phyloP scores from a whole-genome alignment of 1,140 invertebrate species.

The Condylostylus longicornis region DNA sequence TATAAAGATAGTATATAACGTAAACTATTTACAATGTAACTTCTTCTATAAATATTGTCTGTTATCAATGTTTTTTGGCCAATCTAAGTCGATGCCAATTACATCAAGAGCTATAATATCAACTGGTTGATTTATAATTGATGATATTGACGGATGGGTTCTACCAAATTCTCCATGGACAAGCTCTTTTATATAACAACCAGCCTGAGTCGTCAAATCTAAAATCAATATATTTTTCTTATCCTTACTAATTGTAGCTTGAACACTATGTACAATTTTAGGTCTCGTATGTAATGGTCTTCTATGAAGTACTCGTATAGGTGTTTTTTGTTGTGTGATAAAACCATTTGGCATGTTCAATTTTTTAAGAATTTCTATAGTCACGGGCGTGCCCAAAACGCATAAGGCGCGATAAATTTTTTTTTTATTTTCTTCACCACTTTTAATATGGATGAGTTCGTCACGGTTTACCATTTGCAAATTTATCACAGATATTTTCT shows the following conservation, averaged over 20 bases:
- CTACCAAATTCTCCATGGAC: constrained; percentile 88
- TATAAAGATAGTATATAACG: too few relatives aligned
- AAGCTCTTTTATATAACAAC: constrained; percentile 95
- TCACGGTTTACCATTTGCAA: constrained; percentile 52
- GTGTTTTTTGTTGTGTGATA: constrained; percentile 57
- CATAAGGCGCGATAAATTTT: constrained; percentile 75
- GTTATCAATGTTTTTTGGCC: constrained; percentile 38
- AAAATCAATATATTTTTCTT: constrained; percentile 45
- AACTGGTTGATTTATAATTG: constrained; percentile 47
- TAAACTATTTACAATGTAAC: too few relatives aligned
- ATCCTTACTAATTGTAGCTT: constrained; percentile 32
- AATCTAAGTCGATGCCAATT: constrained; percentile 47
- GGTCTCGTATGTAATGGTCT: constrained; percentile 50
- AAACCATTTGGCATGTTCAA: constrained; percentile 39
- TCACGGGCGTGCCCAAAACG: constrained; percentile 32
- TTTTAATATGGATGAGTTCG: constrained; percentile 57
- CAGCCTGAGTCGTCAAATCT: constrained; percentile 70
- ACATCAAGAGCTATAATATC: constrained; percentile 59
- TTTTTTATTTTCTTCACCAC: constrained; percentile 70
- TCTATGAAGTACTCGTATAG: constrained; percentile 70
- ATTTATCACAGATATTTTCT: constrained; percentile 45
- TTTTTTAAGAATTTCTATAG: constrained; percentile 36
- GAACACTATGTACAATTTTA: constrained; percentile 47
- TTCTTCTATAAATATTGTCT: too few relatives aligned
- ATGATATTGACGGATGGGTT: constrained; percentile 50